These are phyloP conservation scores for Onthophagus sagittarius DNA, from an alignment of 2,888 invertebrate genomes.

Conservation along the genomic window DNA sequence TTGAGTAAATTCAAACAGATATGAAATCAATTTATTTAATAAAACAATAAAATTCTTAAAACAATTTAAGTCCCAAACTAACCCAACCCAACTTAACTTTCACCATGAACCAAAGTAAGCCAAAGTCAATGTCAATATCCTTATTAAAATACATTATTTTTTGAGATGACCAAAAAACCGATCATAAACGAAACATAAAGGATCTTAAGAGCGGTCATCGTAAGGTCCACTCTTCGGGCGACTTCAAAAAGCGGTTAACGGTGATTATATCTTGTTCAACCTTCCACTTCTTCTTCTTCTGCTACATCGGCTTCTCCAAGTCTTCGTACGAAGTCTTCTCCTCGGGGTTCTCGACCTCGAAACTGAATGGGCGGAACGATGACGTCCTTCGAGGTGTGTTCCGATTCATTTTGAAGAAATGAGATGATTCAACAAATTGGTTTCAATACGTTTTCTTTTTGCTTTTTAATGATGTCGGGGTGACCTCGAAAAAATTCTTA, in stretches of 20 bases:
- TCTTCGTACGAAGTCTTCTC: not conserved
- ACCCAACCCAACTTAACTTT: conserved; percentile 18
- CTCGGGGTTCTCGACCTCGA: not conserved
- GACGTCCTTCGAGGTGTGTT: not conserved
- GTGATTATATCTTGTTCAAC: not conserved
- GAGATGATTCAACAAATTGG: not conserved
- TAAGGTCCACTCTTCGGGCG: not conserved
- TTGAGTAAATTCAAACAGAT: too few relatives aligned
- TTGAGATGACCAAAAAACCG: too few relatives aligned
- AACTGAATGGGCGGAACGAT: not conserved
- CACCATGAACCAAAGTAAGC: conserved; percentile 1
- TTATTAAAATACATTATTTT: not conserved
- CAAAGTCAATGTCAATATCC: conserved; percentile 25
- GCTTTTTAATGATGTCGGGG: not conserved
- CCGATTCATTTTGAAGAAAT: not conserved
- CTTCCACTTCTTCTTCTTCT: not conserved
- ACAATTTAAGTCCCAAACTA: too few relatives aligned
- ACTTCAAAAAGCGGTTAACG: conserved; percentile 3
- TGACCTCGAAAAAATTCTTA: not conserved
- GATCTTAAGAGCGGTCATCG: not conserved
- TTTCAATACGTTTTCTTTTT: not conserved
- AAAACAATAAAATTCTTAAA: too few relatives aligned
- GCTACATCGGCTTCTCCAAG: not conserved
- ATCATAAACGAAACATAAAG: not conserved
- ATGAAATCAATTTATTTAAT: too few relatives aligned